These are phyloP conservation scores for Philonicus albiceps DNA, from an alignment of 2,888 invertebrate genomes.

Conservation along the genomic window DNA sequence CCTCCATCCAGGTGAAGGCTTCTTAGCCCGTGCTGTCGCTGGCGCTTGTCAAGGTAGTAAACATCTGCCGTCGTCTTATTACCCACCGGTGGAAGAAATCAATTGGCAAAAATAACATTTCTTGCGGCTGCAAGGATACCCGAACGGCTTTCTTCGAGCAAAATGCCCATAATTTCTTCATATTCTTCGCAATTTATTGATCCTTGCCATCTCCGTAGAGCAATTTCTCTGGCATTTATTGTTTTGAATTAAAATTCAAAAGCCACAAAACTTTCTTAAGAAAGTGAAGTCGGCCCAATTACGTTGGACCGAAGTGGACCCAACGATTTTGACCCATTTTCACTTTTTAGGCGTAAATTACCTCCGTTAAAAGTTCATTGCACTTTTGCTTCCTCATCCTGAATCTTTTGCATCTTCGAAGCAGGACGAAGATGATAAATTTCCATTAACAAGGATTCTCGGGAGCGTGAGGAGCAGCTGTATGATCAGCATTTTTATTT, in stretches of 20 bases:
- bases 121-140: slow-evolving; percentile 3
- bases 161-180: neutral
- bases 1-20: slow-evolving; percentile 26
- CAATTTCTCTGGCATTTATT: neutral
- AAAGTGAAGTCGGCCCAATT: neutral
- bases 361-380: neutral
- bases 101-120: slow-evolving; percentile 5
- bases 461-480: slow-evolving; percentile 19
- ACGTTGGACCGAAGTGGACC: neutral
- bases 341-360: neutral
- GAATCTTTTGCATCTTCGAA: neutral
- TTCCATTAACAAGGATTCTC: slow-evolving; percentile 17
- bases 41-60: neutral
- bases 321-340: neutral
- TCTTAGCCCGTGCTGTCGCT: slow-evolving; percentile 22
- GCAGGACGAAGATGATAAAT: neutral
- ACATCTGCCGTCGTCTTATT: neutral
- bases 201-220: neutral
- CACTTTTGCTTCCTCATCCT: neutral
- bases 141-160: neutral
- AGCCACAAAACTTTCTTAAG: neutral
- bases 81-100: slow-evolving; percentile 6
- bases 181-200: neutral
- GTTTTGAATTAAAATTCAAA: neutral
- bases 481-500: neutral